Evolutionary conservation across 1,140 invertebrate species (phyloP).

Genomic region (Glossosoma conforme): DNA sequence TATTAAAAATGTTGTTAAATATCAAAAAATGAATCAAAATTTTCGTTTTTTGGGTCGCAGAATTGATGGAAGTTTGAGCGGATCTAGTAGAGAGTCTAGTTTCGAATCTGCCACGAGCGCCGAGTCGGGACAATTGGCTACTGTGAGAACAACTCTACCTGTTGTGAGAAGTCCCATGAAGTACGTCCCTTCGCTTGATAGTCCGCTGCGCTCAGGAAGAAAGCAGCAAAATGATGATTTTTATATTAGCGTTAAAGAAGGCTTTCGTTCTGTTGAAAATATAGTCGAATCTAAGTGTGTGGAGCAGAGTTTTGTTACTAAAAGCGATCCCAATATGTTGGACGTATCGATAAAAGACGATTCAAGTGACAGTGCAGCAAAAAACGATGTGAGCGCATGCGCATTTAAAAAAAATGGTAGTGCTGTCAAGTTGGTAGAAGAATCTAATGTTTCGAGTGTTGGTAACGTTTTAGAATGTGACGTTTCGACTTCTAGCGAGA

Average conservation of each 20-base stretch:
- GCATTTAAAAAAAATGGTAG: no score
- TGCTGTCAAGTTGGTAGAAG: no score
- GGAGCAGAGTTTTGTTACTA: slow-evolving; percentile 24
- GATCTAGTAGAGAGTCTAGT: slow-evolving; percentile 51
- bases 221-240: slow-evolving; percentile 20
- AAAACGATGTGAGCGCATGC: not conserved
- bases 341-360: no score
- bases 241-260: slow-evolving; percentile 34
- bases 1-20: slow-evolving; percentile 54
- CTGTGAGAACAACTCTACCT: slow-evolving; percentile 22
- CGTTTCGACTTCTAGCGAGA: slow-evolving; percentile 29
- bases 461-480: not conserved
- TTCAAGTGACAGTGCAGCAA: not conserved
- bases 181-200: slow-evolving; percentile 26
- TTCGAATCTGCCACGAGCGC: slow-evolving; percentile 50
- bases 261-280: slow-evolving; percentile 44
- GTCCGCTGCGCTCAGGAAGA: slow-evolving; percentile 20
- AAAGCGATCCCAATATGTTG: slow-evolving; percentile 30
- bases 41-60: slow-evolving; percentile 42
- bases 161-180: slow-evolving; percentile 28
- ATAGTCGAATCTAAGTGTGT: slow-evolving; percentile 34
- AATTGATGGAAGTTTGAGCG: slow-evolving; percentile 36
- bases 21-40: slow-evolving; percentile 52
- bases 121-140: slow-evolving; percentile 30
- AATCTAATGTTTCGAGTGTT: no score